Evolutionary conservation across 1,140 invertebrate species (phyloP).

Genomic region (Dinoponera quadriceps): DNA sequence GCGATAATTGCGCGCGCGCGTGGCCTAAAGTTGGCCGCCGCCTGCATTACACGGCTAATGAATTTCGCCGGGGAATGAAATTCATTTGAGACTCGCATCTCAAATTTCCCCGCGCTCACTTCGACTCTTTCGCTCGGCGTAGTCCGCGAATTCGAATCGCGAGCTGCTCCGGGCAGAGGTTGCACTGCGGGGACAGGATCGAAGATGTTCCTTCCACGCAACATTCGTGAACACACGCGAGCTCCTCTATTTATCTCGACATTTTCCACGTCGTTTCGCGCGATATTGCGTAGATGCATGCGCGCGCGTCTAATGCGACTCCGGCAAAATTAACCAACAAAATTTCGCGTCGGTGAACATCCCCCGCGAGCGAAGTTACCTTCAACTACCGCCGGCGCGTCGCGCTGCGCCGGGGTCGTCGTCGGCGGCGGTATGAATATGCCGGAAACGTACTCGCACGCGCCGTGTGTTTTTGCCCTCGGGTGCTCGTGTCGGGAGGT

Average conservation of each 20-base stretch:
- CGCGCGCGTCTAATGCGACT: conserved; percentile 1
- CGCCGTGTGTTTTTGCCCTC: conserved; percentile 18
- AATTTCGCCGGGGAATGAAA: conserved; percentile 19
- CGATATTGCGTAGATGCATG: conserved; percentile 17
- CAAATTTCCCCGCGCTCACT: too few species aligned
- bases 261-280: conserved; percentile 18
- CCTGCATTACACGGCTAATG: conserved; percentile 1
- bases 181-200: too few species aligned
- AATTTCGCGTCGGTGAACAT: conserved; percentile 3
- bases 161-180: too few species aligned
- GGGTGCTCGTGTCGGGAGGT: neutral
- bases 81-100: too few species aligned
- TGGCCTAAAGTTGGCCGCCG: neutral
- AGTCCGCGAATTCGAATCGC: too few species aligned
- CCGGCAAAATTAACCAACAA: conserved; percentile 50
- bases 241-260: neutral
- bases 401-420: neutral
- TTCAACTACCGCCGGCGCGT: conserved; percentile 4
- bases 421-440: conserved; percentile 1
- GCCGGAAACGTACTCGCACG: neutral
- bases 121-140: too few species aligned
- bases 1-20: conserved; percentile 34
- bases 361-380: conserved; percentile 32
- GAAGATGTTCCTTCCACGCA: too few species aligned
- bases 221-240: neutral